Percentiles rank a stretch among this genome's conserved stretches.
Conservation (phyloP, 2,113 vertebrate genomes). For the Xiphorhynchus elegans region DNA sequence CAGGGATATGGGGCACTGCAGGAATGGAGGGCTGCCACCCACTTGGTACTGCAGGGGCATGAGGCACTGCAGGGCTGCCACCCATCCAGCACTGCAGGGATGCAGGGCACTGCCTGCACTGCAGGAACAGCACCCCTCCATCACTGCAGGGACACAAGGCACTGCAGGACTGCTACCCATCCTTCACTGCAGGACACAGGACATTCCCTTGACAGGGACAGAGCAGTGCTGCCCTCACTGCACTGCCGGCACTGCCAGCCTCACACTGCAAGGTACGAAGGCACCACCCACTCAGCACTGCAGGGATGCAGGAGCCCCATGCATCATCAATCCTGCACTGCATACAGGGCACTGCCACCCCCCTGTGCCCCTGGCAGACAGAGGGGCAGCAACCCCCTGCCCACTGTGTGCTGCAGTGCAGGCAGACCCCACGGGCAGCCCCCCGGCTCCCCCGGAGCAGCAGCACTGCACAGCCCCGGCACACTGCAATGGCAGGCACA, state of each 20-base stretch:
- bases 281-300: not conserved
- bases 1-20: not conserved
- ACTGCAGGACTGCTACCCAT: not conserved
- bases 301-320: not conserved
- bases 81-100: not conserved
- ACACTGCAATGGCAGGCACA: not conserved
- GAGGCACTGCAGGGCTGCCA: not conserved
- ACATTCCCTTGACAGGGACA: not conserved
- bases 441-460: fast-evolving
- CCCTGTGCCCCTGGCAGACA: not conserved
- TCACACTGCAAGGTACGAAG: not conserved
- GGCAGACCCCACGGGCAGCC: fast-evolving
- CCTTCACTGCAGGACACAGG: not conserved
- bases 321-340: not conserved
- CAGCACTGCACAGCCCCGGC: not conserved
- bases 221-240: not conserved
- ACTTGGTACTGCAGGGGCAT: not conserved
- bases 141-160: not conserved
- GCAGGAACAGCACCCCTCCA: not conserved
- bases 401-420: not conserved
- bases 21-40: not conserved
- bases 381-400: not conserved
- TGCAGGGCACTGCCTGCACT: not conserved
- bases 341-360: not conserved
- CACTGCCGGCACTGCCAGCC: slow-evolving; percentile 7